Evolutionary conservation across 2,888 invertebrate species (phyloP).

Genomic region (Himalopsyche kuldschensis): DNA sequence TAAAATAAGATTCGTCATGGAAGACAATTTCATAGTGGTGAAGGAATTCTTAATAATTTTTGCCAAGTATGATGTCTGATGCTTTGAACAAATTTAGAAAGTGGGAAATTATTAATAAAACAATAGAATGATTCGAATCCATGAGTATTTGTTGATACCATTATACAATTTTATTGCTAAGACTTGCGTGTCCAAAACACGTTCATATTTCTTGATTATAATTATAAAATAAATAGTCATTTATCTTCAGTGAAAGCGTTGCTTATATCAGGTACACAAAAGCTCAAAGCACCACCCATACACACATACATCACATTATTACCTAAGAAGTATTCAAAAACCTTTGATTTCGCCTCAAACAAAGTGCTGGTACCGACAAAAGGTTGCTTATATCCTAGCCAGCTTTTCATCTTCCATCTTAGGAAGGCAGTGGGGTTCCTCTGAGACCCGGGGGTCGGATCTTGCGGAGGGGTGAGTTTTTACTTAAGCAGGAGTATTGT

Average conservation of each 20-base stretch:
- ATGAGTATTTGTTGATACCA: no score
- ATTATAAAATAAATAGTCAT: neutral
- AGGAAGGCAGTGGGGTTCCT: slow-evolving; percentile 4
- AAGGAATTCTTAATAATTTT: no score
- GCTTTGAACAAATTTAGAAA: no score
- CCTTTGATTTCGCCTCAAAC: slow-evolving; percentile 29
- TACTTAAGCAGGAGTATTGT: neutral
- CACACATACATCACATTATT: neutral
- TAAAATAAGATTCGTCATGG: no score
- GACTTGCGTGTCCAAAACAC: neutral
- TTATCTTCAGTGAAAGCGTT: neutral
- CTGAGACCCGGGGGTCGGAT: neutral
- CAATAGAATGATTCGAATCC: no score
- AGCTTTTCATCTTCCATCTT: slow-evolving; percentile 27
- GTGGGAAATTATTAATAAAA: no score
- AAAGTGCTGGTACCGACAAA: slow-evolving; percentile 23
- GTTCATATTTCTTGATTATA: neutral
- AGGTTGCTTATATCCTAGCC: slow-evolving; percentile 13
- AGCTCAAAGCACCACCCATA: neutral
- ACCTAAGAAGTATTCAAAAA: slow-evolving; percentile 25
- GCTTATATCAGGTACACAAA: neutral
- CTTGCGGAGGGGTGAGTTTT: neutral
- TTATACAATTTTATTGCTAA: no score
- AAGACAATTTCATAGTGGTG: no score
- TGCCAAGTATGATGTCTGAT: no score